A percentile compares a stretch with the other conserved stretches of the same genome.
phyloP scores from a whole-genome alignment of 2,888 invertebrate genomes.

The Sthenelais limicola region DNA sequence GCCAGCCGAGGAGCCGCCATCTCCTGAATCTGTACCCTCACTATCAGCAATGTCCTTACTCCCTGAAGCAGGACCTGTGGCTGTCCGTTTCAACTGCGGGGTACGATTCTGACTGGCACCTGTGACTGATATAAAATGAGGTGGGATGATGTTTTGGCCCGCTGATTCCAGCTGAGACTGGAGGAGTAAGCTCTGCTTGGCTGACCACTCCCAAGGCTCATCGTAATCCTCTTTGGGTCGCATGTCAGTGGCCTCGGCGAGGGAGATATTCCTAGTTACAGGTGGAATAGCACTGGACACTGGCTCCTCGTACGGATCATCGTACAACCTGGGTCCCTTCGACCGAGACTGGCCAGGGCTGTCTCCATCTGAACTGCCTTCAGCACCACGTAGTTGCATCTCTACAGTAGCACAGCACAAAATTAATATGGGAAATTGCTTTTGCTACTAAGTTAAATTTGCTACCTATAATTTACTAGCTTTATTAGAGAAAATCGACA shows the following conservation, averaged over 20 bases:
- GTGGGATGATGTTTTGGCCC: conserved; percentile 33
- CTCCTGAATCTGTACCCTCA: conserved; percentile 4
- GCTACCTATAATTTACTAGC: background rate
- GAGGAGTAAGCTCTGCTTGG: conserved; percentile 41
- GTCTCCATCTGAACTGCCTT: background rate
- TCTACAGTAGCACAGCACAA: conserved; percentile 2
- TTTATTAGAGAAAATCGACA: background rate
- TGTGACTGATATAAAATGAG: conserved; percentile 17
- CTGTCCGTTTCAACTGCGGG: conserved; percentile 40
- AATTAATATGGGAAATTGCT: background rate
- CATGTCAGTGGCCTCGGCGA: conserved; percentile 36
- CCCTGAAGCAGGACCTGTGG: conserved; percentile 2
- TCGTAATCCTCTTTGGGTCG: conserved; percentile 50
- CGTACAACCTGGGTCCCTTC: conserved; percentile 22
- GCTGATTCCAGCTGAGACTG: conserved; percentile 32
- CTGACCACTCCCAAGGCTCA: conserved; percentile 50
- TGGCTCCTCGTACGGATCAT: conserved; percentile 39
- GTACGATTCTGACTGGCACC: conserved; percentile 25
- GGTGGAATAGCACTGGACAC: background rate
- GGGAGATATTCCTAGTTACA: background rate
- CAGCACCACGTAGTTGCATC: conserved; percentile 26
- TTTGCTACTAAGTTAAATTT: background rate
- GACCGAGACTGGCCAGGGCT: background rate
- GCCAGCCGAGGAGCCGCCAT: background rate
- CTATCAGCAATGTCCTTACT: background rate